These are phyloP conservation scores for Cheirogaleus medius DNA, from an alignment of 2,113 vertebrate genomes.

Conservation along the genomic window DNA sequence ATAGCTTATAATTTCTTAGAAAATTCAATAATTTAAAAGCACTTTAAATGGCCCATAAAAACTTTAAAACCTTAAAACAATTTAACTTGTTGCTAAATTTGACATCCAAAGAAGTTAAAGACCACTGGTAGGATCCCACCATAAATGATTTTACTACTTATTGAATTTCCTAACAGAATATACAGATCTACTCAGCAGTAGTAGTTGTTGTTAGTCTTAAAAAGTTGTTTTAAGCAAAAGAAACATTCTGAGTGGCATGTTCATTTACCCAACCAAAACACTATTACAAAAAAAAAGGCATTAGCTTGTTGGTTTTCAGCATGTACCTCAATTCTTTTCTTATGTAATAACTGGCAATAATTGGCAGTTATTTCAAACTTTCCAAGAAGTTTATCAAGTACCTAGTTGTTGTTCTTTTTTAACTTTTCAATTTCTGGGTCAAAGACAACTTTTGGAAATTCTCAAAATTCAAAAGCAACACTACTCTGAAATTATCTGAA, in stretches of 20 bases:
- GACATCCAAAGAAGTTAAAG: background rate
- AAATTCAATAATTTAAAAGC: conserved; percentile 1
- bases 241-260: background rate
- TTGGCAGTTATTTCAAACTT: conserved; percentile 1
- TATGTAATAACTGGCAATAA: background rate
- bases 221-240: conserved; percentile 10
- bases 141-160: background rate
- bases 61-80: background rate
- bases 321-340: conserved; percentile 33
- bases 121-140: background rate
- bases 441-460: conserved; percentile 19
- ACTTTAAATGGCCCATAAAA: background rate
- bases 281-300: conserved; percentile 10
- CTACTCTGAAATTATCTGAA: background rate
- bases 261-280: conserved; percentile 10
- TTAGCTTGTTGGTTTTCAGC: background rate
- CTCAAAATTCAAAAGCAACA: conserved; percentile 43
- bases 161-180: conserved; percentile 23
- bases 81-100: background rate
- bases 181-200: background rate
- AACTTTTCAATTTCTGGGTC: conserved; percentile 15
- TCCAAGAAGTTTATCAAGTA: conserved; percentile 27
- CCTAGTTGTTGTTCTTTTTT: background rate
- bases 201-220: background rate
- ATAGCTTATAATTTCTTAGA: background rate